Base-by-base conservation (phyloP, 2,797 vertebrate species). In the Clarias pachynema region DNA sequence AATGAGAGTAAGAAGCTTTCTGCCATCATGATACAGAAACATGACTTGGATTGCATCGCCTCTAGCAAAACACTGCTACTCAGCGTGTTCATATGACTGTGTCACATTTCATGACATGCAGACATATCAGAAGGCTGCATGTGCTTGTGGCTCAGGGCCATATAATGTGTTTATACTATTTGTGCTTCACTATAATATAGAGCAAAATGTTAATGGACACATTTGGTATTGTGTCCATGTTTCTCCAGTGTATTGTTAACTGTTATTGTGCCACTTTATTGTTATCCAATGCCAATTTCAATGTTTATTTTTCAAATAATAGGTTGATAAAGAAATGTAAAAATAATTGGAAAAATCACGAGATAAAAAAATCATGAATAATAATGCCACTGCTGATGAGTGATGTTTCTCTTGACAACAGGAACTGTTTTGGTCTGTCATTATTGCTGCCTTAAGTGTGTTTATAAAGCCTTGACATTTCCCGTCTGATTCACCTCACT, bases 21-120 rank as follows among this genome's bases (percentile, higher is more conserved):
- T 80, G 49, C 78, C 56, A 73, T 70, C 83, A 78, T 73, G n/a
- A 59, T 85, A 81, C 15, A 78, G 59, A 83, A 75, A 69, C 56
- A 74, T 60, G 34, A 31, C 56, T 84, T 49, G 56, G 79, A 85
- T 82, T 89, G 83, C 81, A 83, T 26, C 0, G 1, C 44, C 49
- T 79, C 49, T 73, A 77, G 66, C 69, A 81, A 87, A 79, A 22
- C 80, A 26, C 22, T 69, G 65, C 80, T 57, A 34, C 81, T 14
- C 72, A 37, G 44, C 60, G 59, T 74, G 40, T 73, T 87, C 82
- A 62, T 82, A 87, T 53, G 74, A 79, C 86, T 75, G 65, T 88
- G 89, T 84, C 84, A 89, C 79, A 88, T 90, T 90, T 91, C 85
- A 86, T 88, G 80, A 91, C 89, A 88, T 77, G 85, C 74, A 86